Evolutionary conservation across 2,888 invertebrate species (phyloP).

Genomic region (Microctonus aethiopoides): DNA sequence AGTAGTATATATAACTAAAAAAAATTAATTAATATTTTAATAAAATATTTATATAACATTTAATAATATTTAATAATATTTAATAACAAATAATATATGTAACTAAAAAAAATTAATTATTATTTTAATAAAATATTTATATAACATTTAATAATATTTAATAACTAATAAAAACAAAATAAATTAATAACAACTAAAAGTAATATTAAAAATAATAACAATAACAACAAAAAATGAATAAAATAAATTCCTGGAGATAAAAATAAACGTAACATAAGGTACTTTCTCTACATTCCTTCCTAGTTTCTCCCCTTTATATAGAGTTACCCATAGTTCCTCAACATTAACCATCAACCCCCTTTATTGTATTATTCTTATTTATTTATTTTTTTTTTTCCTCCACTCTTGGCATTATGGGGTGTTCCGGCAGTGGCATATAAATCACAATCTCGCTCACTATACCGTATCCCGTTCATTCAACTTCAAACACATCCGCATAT

Average conservation of each 20-base stretch:
- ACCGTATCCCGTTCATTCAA: constrained; percentile 54
- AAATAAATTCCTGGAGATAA: constrained; percentile 27
- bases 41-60: no score
- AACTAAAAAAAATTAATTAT: neutral
- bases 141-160: no score
- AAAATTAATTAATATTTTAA: no score
- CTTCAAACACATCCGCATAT: constrained; percentile 45
- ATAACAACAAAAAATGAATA: neutral
- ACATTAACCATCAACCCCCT: constrained; percentile 44
- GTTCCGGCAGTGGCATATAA: constrained; percentile 60
- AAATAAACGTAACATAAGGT: constrained; percentile 36
- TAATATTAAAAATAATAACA: no score
- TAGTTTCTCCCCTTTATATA: neutral
- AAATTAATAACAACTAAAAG: no score
- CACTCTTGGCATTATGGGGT: constrained; percentile 43
- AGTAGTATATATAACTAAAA: no score
- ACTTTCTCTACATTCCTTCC: constrained; percentile 19
- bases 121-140: no score
- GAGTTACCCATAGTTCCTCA: constrained; percentile 44
- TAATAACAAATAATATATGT: no score
- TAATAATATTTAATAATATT: no score
- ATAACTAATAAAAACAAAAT: no score
- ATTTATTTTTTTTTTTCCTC: constrained; percentile 38
- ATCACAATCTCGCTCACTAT: constrained; percentile 58
- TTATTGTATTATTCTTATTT: neutral